phyloP scores from a whole-genome alignment of 2,797 vertebrate genomes.

The Cirrhinus molitorella region DNA sequence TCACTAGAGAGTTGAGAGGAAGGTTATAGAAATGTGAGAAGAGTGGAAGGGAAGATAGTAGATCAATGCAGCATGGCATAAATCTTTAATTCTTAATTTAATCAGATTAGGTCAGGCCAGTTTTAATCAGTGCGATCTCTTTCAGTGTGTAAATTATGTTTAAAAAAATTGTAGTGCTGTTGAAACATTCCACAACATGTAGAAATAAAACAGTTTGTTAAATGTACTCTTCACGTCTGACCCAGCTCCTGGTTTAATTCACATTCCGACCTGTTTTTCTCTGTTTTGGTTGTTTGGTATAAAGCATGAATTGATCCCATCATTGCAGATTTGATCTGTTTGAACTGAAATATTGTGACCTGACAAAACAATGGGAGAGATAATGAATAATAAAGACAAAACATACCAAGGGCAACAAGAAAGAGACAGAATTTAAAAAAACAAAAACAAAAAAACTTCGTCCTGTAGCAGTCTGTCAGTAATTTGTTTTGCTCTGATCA shows the following conservation, averaged over 20 bases:
- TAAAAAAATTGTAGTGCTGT: background rate
- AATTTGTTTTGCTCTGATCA: background rate
- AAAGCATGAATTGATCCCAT: background rate
- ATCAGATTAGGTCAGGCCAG: background rate
- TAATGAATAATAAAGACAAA: background rate
- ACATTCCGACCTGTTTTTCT: background rate
- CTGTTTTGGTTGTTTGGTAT: background rate
- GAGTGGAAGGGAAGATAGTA: background rate
- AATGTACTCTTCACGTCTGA: background rate
- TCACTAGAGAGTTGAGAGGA: constrained; percentile 9
- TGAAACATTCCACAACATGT: background rate
- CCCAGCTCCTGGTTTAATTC: background rate
- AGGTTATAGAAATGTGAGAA: background rate
- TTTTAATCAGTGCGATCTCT: background rate
- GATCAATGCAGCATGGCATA: background rate
- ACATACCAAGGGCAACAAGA: background rate
- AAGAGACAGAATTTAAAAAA: background rate
- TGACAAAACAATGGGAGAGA: background rate
- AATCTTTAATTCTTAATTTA: background rate
- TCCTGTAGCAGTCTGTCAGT: background rate
- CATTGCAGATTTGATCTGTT: background rate
- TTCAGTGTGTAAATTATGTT: background rate
- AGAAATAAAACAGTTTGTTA: background rate
- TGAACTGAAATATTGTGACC: background rate
- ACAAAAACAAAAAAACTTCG: background rate